phyloP scores from a whole-genome alignment of 2,888 invertebrate genomes.

The Lissocephala sabroskyi region DNA sequence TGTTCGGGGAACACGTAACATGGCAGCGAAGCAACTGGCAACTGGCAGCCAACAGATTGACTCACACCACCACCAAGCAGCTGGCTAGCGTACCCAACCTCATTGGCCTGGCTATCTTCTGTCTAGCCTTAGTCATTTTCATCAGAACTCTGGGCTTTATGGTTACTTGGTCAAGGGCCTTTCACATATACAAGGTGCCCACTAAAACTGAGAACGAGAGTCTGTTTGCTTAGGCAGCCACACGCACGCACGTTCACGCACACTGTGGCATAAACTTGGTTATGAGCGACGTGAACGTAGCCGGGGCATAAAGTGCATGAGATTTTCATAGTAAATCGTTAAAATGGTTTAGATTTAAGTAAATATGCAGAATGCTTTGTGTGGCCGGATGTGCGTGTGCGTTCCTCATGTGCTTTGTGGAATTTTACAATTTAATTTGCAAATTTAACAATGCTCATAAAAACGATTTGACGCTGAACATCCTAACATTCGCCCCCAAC shows the following conservation, averaged over 20 bases:
- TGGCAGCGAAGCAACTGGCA: constrained; percentile 41
- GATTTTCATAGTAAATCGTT: constrained; percentile 55
- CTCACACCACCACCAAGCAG: neutral
- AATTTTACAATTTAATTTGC: constrained; percentile 43
- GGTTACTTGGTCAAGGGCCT: constrained; percentile 66
- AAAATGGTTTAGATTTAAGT: constrained; percentile 57
- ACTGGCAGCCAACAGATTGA: too few species aligned
- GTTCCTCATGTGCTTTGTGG: constrained; percentile 11
- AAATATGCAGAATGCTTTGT: constrained; percentile 54
- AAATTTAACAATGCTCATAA: constrained; percentile 42
- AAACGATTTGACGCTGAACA: constrained; percentile 12
- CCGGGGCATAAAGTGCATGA: constrained; percentile 57
- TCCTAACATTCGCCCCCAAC: too few species aligned
- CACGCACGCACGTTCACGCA: constrained; percentile 11
- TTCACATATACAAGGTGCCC: constrained; percentile 29
- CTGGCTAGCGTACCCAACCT: constrained; percentile 10
- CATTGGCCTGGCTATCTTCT: constrained; percentile 12
- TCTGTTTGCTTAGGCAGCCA: constrained; percentile 30
- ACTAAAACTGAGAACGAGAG: constrained; percentile 7
- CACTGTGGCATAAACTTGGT: constrained; percentile 9
- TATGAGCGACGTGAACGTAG: constrained; percentile 12
- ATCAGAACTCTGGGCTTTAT: constrained; percentile 61
- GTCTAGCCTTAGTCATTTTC: constrained; percentile 61
- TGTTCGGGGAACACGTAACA: constrained; percentile 49
- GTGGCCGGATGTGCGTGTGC: constrained; percentile 4